phyloP scores from a whole-genome alignment of 2,113 vertebrate genomes.

The Lasiurus cinereus region DNA sequence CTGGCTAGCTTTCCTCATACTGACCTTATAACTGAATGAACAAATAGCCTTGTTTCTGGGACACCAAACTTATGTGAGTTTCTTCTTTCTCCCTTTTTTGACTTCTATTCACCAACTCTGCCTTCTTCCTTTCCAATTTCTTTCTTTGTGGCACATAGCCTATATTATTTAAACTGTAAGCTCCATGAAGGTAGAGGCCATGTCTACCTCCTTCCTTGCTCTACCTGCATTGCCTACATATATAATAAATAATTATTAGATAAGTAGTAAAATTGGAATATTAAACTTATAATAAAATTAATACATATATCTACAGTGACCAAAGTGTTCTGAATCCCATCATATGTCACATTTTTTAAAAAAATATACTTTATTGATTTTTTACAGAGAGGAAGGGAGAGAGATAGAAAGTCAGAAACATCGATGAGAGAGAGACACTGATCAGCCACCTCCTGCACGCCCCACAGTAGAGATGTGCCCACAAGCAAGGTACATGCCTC shows the following conservation, averaged over 20 bases:
- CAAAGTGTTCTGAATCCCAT: not conserved
- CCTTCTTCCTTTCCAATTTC: not conserved
- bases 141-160: not conserved
- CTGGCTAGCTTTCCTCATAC: not conserved
- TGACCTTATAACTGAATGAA: not conserved
- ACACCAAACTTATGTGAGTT: not conserved
- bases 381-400: no score
- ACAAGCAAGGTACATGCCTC: no score
- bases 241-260: not conserved
- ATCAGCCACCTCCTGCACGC: no score
- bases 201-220: not conserved
- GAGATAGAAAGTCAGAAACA: no score
- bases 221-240: not conserved
- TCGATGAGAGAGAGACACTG: no score
- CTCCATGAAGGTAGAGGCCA: not conserved
- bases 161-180: not conserved
- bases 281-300: constrained; percentile 24
- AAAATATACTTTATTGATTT: no score
- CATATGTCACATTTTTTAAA: not conserved
- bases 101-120: not conserved
- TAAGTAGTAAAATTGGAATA: not conserved
- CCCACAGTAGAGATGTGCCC: no score
- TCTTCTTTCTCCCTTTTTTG: not conserved
- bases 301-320: not conserved
- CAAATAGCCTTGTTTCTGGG: not conserved